Base-by-base conservation (phyloP, 2,797 vertebrate genomes). In the Lithobates pipiens region DNA sequence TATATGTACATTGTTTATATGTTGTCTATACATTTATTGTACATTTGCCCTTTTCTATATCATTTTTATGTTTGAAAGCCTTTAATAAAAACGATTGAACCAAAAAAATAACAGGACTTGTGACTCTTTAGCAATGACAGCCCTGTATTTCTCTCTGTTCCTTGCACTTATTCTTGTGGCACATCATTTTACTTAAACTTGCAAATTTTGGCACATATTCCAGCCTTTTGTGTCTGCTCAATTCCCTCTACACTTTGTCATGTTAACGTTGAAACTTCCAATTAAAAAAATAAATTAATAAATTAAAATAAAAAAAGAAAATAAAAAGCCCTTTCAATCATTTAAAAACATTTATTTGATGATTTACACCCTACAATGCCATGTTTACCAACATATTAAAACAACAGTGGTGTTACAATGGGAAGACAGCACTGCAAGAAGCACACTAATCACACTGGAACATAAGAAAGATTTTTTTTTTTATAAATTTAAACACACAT, bases 391-490 rank as follows among this genome's bases (percentile, higher is more conserved):
- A 76, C 74, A 76, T 32, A 50, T 2, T 44, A 76, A 54, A 57
- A 15, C 27, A 54, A 10, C 32, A 32, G 9, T 54, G 15, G 10
- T 34, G 46, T 10, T 57, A 61, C 8, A 23, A 57, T 16, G 9
- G 75, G 36, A 27, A 78, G 63, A 65, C 3, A 44, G 42, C 67
- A 32, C 10, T 23, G 68, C 32, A 32, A 27, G n/a, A 39, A 32
- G 46, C 46, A 73, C 15, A 39, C 27, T 6, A 25, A 73, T 21
- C 32, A 71, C 68, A 57, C 8, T 21, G 79, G 23, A 73, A 72
- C 46, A 80, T 27, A 61, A 44, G 39, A 68, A 57, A 57, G 21
- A 71, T 3, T 80, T 71, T 57, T 80, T 71, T 57, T 71, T 80
- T 71, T 34, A 46, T 29, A 10, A 72, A 18, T 32, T 61, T 42